Base-by-base conservation (phyloP, 2,888 invertebrate species). In the Pachymerium ferrugineum region DNA sequence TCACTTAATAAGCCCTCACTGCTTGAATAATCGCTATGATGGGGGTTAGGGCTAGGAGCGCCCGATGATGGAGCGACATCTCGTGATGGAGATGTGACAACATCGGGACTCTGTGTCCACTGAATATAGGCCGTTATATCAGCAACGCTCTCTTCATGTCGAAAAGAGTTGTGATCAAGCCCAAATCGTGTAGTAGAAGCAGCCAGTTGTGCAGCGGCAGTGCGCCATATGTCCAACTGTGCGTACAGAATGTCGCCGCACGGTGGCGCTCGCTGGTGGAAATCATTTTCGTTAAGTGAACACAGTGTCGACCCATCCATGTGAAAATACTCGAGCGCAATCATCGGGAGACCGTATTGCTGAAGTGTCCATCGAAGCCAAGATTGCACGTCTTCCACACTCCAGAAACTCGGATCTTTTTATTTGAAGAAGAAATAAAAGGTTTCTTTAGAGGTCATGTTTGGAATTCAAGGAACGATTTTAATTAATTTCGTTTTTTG, bases 331-430 rank as follows among this genome's bases (percentile, higher is more conserved):
- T 90, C 89, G 75, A 90, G 85, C 28, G 88, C 87, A 69, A 90
- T 89, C 82, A 88, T 87, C 14, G 90, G 89, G 77, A 92, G 84
- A 78, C 89, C 88, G 82, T 90, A 90, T 82, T 94, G 92, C 80
- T 90, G 87, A 76, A 91, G 86, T 78, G 93, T 94, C 89, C 92
- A 94, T 82, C 90, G 88, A 75, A 95, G 87, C 96, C 96, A 97
- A 25, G 92, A 88, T 77, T 91, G 90, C 70, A 94, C 94, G 81
- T 96, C 91, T 75, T 88, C 87, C 16, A 88, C 85, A 78, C 89
- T 90, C 96, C 96, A 97, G 79, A 89, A 88, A 81, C 88, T 87
- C 77, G 96, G 95, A 87, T 96, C 96, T 96, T 84, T 10, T 14
- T 35, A 62, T 14, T n/a, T 62, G 62, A 25, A 67, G 72, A 74